phyloP scores from a whole-genome alignment of 2,888 invertebrate genomes.

The Cylindroiulus punctatus region DNA sequence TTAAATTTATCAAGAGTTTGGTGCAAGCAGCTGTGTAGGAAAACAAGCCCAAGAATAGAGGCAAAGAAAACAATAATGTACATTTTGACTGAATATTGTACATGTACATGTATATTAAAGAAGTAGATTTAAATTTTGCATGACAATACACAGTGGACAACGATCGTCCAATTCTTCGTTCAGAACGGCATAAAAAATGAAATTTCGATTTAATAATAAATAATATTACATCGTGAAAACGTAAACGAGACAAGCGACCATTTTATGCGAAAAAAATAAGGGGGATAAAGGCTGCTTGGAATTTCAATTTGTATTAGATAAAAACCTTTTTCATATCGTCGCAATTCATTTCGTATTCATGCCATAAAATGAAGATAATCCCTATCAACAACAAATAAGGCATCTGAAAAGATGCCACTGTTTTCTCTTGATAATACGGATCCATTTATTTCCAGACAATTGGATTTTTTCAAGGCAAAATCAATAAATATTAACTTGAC shows the following conservation, averaged over 20 bases:
- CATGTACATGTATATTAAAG: no score
- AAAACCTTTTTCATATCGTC: not conserved
- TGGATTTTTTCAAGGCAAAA: not conserved
- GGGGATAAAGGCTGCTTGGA: not conserved
- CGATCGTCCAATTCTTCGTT: constrained; percentile 19
- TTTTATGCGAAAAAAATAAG: not conserved
- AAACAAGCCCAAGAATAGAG: not conserved
- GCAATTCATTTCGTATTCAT: constrained; percentile 17
- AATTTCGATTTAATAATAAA: not conserved
- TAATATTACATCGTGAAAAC: not conserved
- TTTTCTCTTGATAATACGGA: not conserved
- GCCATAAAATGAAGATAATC: not conserved
- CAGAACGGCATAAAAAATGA: not conserved
- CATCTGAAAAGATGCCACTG: constrained; percentile 20
- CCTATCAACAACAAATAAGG: not conserved
- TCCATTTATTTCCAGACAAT: not conserved
- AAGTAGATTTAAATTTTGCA: constrained; percentile 15
- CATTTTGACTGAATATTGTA: not conserved
- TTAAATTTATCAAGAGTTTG: not conserved
- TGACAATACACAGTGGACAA: constrained; percentile 14
- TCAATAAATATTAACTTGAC: no score
- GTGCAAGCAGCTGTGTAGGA: not conserved
- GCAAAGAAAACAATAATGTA: not conserved
- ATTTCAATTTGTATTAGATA: constrained; percentile 21
- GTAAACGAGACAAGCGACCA: not conserved